phyloP scores from a whole-genome alignment of 2,888 invertebrate genomes.

The Hirtodrosophila trivittata region DNA sequence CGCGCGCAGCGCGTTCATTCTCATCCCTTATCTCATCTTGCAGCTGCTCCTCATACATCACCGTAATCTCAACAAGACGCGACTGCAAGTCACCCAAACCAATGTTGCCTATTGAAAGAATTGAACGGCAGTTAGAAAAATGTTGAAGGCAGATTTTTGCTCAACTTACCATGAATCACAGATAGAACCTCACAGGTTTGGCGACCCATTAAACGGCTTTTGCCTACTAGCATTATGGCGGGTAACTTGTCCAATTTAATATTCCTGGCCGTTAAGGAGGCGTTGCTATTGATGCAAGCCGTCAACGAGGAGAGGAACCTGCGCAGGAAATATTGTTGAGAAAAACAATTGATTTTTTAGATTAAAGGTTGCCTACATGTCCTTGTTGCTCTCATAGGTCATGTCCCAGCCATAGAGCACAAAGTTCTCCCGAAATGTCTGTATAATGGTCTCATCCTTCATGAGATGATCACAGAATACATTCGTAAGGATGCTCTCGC shows the following conservation, averaged over 20 bases:
- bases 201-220: slow-evolving; percentile 86
- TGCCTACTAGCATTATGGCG: slow-evolving; percentile 94
- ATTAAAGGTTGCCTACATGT: slow-evolving; percentile 86
- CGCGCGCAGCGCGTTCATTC: slow-evolving; percentile 94
- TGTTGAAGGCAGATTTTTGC: not conserved
- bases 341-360: not conserved
- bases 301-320: slow-evolving; percentile 91
- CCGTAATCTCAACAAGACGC: slow-evolving; percentile 93
- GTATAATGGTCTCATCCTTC: slow-evolving; percentile 95
- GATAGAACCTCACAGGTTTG: slow-evolving; percentile 95
- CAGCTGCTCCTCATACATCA: slow-evolving; percentile 91
- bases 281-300: slow-evolving; percentile 91
- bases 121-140: not conserved
- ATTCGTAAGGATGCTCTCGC: slow-evolving; percentile 96
- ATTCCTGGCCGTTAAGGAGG: slow-evolving; percentile 92
- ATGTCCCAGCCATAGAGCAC: slow-evolving; percentile 99
- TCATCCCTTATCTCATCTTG: slow-evolving; percentile 92
- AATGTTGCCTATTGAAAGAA: slow-evolving; percentile 86
- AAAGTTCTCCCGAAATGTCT: slow-evolving; percentile 95
- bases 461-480: slow-evolving; percentile 98
- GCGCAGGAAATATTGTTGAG: slow-evolving; percentile 11
- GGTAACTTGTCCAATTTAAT: slow-evolving; percentile 95
- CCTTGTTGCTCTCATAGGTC: slow-evolving; percentile 93
- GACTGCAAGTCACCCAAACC: slow-evolving; percentile 95
- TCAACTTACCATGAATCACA: slow-evolving; percentile 90